A percentile compares a stretch with the other conserved stretches of the same genome.
Conservation (phyloP, 2,113 vertebrate species). For the Ictalurus furcatus region DNA sequence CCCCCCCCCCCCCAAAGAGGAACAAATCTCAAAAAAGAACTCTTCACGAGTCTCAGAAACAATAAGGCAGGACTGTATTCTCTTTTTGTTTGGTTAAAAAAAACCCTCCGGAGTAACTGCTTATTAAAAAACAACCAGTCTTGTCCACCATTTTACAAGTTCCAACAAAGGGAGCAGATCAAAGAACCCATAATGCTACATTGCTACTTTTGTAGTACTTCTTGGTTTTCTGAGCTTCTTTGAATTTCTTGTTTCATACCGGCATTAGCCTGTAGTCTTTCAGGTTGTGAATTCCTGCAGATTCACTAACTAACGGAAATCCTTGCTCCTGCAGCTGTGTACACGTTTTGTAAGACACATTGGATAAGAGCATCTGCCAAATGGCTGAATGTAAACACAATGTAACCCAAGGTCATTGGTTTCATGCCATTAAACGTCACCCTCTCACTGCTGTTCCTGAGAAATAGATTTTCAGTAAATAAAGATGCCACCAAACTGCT, state of each 20-base stretch:
- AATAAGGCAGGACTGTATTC: background rate
- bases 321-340: conserved; percentile 10
- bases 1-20: background rate
- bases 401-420: conserved; percentile 3
- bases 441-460: background rate
- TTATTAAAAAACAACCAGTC: background rate
- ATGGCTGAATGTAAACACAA: conserved; percentile 9
- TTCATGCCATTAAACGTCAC: conserved; percentile 4
- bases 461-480: background rate
- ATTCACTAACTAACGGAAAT: background rate
- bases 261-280: background rate
- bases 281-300: background rate
- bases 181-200: background rate
- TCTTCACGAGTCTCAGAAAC: background rate
- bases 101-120: background rate
- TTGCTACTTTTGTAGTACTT: background rate
- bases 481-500: background rate
- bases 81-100: background rate
- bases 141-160: background rate
- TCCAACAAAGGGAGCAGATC: background rate
- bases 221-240: background rate
- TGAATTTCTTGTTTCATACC: background rate
- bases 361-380: background rate
- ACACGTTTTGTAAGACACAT: background rate
- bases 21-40: background rate